Conservation (phyloP, 2,888 invertebrate genomes). For the Scrobipalpa costella region DNA sequence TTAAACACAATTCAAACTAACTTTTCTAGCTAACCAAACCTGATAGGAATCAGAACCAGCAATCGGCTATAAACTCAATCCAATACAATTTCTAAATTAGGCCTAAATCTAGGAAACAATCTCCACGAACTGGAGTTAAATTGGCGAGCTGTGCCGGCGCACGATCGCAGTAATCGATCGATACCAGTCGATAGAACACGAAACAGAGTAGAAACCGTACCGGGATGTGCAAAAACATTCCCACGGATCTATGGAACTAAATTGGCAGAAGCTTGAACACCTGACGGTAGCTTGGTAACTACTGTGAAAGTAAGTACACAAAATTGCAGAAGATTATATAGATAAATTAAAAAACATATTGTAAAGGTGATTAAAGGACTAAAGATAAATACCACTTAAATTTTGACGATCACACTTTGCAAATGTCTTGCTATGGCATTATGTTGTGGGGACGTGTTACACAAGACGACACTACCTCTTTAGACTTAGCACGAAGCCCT, state of each 20-base stretch:
- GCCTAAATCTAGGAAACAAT: conserved; percentile 27
- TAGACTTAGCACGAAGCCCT: not conserved
- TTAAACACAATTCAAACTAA: not conserved
- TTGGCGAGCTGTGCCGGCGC: conserved; percentile 34
- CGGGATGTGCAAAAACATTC: not conserved
- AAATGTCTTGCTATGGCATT: too few relatives aligned
- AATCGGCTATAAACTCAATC: conserved; percentile 4
- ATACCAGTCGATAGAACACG: conserved; percentile 30
- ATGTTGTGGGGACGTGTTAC: too few relatives aligned
- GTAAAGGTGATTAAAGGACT: too few relatives aligned
- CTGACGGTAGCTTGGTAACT: not conserved
- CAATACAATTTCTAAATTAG: conserved; percentile 20
- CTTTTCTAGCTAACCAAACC: not conserved
- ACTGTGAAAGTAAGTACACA: too few relatives aligned
- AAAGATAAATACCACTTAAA: too few relatives aligned
- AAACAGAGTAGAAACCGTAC: conserved; percentile 18
- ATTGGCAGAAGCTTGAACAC: not conserved
- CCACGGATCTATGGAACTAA: conserved; percentile 10
- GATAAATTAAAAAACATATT: too few relatives aligned
- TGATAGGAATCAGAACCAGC: not conserved
- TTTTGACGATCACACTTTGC: too few relatives aligned
- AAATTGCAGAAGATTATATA: too few relatives aligned
- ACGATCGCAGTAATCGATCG: conserved; percentile 40
- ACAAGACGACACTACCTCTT: not conserved
- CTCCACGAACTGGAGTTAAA: conserved; percentile 27